These are phyloP conservation scores for Thalassoma bifasciatum DNA, from an alignment of 2,113 vertebrate genomes.

Conservation along the genomic window DNA sequence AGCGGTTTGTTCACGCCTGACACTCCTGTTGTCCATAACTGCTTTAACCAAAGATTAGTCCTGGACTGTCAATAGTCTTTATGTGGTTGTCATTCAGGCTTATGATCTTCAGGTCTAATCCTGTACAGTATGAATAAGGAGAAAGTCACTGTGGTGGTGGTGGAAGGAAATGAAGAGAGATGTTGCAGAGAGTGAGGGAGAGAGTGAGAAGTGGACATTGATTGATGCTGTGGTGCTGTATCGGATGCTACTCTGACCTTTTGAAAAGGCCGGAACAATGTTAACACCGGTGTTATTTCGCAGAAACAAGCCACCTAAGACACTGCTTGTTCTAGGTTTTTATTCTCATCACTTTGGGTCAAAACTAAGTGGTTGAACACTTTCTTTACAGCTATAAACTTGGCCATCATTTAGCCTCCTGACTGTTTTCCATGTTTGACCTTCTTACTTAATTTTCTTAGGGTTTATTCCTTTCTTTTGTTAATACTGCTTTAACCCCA, in stretches of 20 bases:
- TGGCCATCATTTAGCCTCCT: conserved; percentile 19
- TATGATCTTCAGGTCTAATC: conserved; percentile 44
- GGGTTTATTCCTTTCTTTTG: too few relatives aligned
- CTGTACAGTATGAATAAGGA: not conserved
- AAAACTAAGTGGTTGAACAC: not conserved
- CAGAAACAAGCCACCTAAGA: conserved; percentile 21
- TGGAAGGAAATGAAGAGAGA: not conserved
- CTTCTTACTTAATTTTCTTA: not conserved
- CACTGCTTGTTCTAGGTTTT: not conserved
- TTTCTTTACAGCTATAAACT: not conserved
- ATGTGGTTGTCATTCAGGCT: conserved; percentile 48
- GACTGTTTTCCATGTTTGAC: not conserved
- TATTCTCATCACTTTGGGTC: conserved; percentile 1
- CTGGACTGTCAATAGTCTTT: conserved; percentile 63
- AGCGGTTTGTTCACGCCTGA: conserved; percentile 38
- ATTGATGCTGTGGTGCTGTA: conserved; percentile 43
- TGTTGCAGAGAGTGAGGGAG: not conserved
- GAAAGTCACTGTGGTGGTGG: not conserved
- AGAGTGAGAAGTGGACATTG: conserved; percentile 29
- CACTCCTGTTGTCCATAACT: conserved; percentile 45
- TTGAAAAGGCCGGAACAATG: conserved; percentile 32
- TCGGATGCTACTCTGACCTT: conserved; percentile 31
- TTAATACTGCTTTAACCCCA: too few relatives aligned
- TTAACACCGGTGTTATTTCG: conserved; percentile 11
- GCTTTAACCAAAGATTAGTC: conserved; percentile 67